Percentiles rank a stretch among this genome's conserved stretches.
phyloP scores from a whole-genome alignment of 2,113 vertebrate species.

The Australoheros scitulus region DNA sequence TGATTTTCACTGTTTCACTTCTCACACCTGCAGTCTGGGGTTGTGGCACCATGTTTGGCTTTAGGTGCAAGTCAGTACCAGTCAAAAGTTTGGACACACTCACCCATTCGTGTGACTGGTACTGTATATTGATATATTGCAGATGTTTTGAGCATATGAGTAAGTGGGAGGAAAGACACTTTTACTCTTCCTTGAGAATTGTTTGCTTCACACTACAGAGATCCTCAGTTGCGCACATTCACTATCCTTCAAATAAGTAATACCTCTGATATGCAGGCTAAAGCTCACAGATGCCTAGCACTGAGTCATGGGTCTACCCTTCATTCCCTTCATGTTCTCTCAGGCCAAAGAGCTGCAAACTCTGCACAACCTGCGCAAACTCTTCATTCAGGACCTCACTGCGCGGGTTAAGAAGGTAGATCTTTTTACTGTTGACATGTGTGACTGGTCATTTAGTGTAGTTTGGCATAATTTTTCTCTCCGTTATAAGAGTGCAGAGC shows the following conservation, averaged over 20 bases:
- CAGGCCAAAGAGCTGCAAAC: constrained; percentile 94
- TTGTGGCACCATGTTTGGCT: too few relatives aligned
- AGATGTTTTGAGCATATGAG: too few relatives aligned
- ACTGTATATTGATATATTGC: too few relatives aligned
- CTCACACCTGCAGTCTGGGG: too few relatives aligned
- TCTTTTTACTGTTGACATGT: background rate
- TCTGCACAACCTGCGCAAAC: constrained; percentile 90
- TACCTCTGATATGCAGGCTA: background rate
- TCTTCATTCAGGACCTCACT: constrained; percentile 93
- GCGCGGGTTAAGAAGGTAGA: constrained; percentile 90
- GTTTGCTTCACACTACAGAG: too few relatives aligned
- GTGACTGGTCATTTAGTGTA: background rate
- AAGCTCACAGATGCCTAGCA: background rate
- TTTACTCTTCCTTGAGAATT: too few relatives aligned
- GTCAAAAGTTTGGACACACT: too few relatives aligned
- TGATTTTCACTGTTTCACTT: too few relatives aligned
- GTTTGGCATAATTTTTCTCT: background rate
- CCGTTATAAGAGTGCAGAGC: constrained; percentile 83
- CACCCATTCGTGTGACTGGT: too few relatives aligned
- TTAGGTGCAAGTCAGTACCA: too few relatives aligned
- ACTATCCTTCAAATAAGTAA: too few relatives aligned
- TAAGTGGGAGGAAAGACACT: background rate
- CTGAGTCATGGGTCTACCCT: constrained; percentile 30
- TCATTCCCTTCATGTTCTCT: constrained; percentile 19
- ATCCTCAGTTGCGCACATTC: too few relatives aligned